These are phyloP conservation scores for Drosophila sulfurigaster DNA, from an alignment of 1,140 invertebrate genomes.

Conservation along the genomic window DNA sequence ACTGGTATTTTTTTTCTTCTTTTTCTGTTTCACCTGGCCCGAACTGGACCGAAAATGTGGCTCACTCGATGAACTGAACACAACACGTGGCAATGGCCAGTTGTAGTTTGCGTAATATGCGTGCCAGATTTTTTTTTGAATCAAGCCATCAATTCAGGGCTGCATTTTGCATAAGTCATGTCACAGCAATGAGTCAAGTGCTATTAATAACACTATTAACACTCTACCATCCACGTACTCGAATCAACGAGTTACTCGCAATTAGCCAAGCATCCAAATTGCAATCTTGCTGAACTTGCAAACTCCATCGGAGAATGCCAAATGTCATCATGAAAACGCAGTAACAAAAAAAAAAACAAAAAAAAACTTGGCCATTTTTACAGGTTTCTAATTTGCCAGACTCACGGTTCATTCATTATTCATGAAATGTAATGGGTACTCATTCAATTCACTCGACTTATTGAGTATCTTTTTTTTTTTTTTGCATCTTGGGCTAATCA, in stretches of 20 bases:
- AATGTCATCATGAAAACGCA: conserved; percentile 43
- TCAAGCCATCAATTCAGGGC: conserved; percentile 31
- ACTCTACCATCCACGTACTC: no score
- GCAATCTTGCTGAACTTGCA: conserved; percentile 31
- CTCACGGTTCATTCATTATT: conserved; percentile 1
- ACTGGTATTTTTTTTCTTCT: conserved; percentile 56
- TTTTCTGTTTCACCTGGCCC: conserved; percentile 18
- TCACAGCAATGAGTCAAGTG: conserved; percentile 24
- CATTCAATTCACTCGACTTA: neutral
- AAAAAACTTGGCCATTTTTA: conserved; percentile 9
- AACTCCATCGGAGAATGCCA: conserved; percentile 21
- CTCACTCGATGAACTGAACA: neutral
- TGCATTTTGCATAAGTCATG: conserved; percentile 52
- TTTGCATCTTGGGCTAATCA: conserved; percentile 9
- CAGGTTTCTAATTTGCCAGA: conserved; percentile 1
- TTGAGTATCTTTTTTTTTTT: neutral
- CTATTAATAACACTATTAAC: conserved; percentile 40
- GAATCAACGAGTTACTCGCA: conserved; percentile 1
- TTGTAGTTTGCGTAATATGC: conserved; percentile 60
- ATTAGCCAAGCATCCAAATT: conserved; percentile 25
- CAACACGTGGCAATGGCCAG: conserved; percentile 46
- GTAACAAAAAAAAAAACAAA: neutral
- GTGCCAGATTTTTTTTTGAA: conserved; percentile 29
- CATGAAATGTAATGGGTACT: conserved; percentile 9
- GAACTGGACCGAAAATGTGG: conserved; percentile 4